phyloP scores from a whole-genome alignment of 2,888 invertebrate genomes.

The Heteromurus nitidus region DNA sequence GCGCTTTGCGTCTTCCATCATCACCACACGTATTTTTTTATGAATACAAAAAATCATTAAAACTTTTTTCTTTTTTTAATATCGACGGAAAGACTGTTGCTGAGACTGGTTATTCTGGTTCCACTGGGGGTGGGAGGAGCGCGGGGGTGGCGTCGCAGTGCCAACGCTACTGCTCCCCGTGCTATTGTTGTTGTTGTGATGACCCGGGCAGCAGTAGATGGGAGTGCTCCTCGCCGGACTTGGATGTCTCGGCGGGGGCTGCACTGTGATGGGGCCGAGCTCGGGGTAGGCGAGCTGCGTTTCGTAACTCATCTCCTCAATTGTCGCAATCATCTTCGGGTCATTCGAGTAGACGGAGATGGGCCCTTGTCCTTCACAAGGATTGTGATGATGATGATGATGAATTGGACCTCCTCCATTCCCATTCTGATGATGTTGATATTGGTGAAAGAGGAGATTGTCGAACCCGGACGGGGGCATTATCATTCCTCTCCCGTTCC shows the following conservation, averaged over 20 bases:
- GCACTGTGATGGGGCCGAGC: slow-evolving; percentile 25
- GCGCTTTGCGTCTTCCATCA: no score
- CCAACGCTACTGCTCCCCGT: neutral
- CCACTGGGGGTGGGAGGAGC: neutral
- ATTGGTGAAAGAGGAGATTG: slow-evolving; percentile 41
- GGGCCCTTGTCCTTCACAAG: no score
- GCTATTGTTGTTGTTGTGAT: slow-evolving; percentile 27
- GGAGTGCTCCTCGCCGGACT: slow-evolving; percentile 31
- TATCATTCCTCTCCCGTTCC: neutral
- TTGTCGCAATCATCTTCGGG: slow-evolving; percentile 51
- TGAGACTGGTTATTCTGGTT: neutral
- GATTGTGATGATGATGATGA: slow-evolving; percentile 3
- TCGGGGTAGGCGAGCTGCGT: slow-evolving; percentile 43
- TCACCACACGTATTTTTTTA: no score
- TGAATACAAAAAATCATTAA: no score
- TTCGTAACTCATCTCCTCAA: slow-evolving; percentile 57
- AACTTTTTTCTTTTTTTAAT: neutral
- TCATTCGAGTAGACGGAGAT: no score
- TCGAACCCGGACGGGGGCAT: slow-evolving; percentile 26
- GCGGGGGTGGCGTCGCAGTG: neutral
- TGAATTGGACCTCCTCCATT: neutral
- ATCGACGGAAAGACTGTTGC: slow-evolving; percentile 49
- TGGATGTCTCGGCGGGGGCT: slow-evolving; percentile 9
- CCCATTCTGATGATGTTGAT: neutral
- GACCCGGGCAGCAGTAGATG: slow-evolving; percentile 41